phyloP scores from a whole-genome alignment of 2,113 vertebrate genomes.

The Mus musculus region GRCm39 chr8:73638001-73638500 shows the following conservation, averaged over 20 bases:
- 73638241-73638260: neutral
- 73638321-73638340: neutral
- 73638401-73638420: accelerated
- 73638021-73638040: too few species aligned
- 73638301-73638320: accelerated
- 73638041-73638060: accelerated
- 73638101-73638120: neutral
- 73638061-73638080: neutral
- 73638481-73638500: accelerated
- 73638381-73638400: neutral
- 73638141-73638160: neutral
- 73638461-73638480: neutral
- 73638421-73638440: accelerated
- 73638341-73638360: neutral
- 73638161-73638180: neutral
- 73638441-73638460: neutral
- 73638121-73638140: neutral
- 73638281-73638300: neutral
- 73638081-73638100: neutral
- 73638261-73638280: neutral
- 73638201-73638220: neutral
- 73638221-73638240: neutral
- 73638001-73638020: too few species aligned
- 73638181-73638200: neutral
- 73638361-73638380: neutral